These are phyloP conservation scores for Phanerotoma sp. DNA, from an alignment of 2,888 invertebrate species.

Conservation along the genomic window DNA sequence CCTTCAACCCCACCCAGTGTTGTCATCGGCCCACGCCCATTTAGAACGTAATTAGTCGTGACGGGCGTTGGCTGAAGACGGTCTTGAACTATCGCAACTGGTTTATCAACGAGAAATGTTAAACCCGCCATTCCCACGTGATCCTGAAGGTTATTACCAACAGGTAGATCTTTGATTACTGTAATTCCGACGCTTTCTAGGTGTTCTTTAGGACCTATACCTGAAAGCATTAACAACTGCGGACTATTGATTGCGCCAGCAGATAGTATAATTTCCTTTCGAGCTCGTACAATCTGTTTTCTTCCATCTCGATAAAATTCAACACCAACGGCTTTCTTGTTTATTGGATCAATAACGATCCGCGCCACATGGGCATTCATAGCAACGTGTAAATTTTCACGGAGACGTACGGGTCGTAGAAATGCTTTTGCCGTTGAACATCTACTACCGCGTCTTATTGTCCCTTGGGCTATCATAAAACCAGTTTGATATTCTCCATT, in stretches of 20 bases:
- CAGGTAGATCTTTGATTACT: conserved; percentile 73
- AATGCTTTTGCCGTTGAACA: conserved; percentile 90
- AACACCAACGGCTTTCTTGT: conserved; percentile 76
- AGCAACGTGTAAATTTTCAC: conserved; percentile 79
- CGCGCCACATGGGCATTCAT: conserved; percentile 78
- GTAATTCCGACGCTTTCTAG: conserved; percentile 70
- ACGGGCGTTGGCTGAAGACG: conserved; percentile 76
- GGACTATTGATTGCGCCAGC: conserved; percentile 92
- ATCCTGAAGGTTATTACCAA: conserved; percentile 82
- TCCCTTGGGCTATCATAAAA: conserved; percentile 81
- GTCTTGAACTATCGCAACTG: conserved; percentile 79
- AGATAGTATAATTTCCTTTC: conserved; percentile 82
- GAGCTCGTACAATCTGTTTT: conserved; percentile 70
- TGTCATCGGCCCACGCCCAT: conserved; percentile 83
- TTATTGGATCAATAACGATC: conserved; percentile 72
- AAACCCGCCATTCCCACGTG: conserved; percentile 85
- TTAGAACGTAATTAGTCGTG: conserved; percentile 77
- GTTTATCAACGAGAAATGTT: conserved; percentile 79
- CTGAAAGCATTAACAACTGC: conserved; percentile 89
- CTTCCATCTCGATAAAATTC: conserved; percentile 76
- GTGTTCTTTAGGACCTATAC: conserved; percentile 75
- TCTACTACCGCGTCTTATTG: conserved; percentile 71
- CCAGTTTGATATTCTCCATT: conserved; percentile 80
- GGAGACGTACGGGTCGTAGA: conserved; percentile 71
- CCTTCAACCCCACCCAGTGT: conserved; percentile 86